Evolutionary conservation across 2,113 vertebrate genomes (phyloP).

Genomic region (Potamarius usumacintae): DNA sequence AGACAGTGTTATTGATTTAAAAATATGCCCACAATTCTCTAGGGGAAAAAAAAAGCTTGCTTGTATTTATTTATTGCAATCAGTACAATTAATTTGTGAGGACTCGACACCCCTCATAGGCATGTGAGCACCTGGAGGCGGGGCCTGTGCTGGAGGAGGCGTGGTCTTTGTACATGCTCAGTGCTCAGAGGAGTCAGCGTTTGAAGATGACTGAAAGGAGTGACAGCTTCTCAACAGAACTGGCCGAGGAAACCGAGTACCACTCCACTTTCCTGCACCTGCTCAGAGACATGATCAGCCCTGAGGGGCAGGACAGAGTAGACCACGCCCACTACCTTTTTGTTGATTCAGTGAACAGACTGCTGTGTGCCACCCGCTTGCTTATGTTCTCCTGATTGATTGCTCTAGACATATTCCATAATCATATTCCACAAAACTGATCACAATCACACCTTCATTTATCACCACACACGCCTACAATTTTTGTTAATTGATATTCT

Average conservation of each 20-base stretch:
- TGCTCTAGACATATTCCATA: background rate
- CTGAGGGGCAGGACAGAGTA: slow-evolving; percentile 57
- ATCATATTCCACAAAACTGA: background rate
- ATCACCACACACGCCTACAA: background rate
- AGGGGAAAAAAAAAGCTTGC: background rate
- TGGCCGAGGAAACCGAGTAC: slow-evolving; percentile 76
- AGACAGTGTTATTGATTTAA: background rate
- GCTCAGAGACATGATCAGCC: slow-evolving; percentile 77
- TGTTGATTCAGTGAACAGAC: slow-evolving; percentile 70
- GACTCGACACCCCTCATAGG: slow-evolving; percentile 62
- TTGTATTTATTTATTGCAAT: background rate
- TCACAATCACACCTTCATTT: background rate
- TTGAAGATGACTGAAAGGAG: slow-evolving; percentile 77
- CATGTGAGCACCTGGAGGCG: slow-evolving; percentile 68
- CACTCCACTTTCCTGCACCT: slow-evolving; percentile 88
- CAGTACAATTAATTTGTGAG: background rate
- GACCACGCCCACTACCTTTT: slow-evolving; percentile 64
- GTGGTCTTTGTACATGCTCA: slow-evolving; percentile 80
- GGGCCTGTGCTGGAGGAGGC: slow-evolving; percentile 16
- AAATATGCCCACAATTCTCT: background rate
- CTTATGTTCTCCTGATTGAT: slow-evolving; percentile 74
- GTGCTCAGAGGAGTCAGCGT: slow-evolving; percentile 71
- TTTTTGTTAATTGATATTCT: background rate
- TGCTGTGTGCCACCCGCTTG: slow-evolving; percentile 77
- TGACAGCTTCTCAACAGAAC: slow-evolving; percentile 72